These are phyloP conservation scores for Naja naja DNA, from an alignment of 2,113 vertebrate genomes.

Conservation along the genomic window DNA sequence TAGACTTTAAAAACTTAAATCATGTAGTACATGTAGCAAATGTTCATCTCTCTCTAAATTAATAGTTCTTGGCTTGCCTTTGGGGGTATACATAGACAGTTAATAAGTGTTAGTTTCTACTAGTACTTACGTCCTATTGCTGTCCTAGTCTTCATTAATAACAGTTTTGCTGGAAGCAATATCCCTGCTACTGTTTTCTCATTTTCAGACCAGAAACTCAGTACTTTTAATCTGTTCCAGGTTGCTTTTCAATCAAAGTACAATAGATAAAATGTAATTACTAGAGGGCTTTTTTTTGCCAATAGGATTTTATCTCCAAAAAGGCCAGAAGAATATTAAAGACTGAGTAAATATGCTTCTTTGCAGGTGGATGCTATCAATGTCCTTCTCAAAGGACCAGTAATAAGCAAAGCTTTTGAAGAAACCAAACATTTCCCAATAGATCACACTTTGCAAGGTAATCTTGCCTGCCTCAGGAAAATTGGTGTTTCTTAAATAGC, in stretches of 20 bases:
- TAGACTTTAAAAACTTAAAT: neutral
- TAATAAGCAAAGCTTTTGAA: conserved; percentile 92
- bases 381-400: conserved; percentile 85
- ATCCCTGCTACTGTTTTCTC: neutral
- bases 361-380: conserved; percentile 93
- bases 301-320: neutral
- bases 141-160: neutral
- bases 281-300: neutral
- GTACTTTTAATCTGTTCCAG: neutral
- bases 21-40: neutral
- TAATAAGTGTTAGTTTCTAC: neutral
- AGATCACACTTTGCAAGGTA: conserved; percentile 93
- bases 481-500: neutral
- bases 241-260: neutral
- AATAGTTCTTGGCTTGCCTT: neutral
- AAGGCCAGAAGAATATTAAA: conserved; percentile 14
- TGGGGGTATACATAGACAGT: neutral
- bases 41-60: neutral
- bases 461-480: neutral
- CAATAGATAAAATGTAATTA: neutral
- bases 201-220: neutral
- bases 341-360: neutral
- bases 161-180: neutral
- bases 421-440: conserved; percentile 95
- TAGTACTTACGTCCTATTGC: neutral